Conservation (phyloP, 2,113 vertebrate genomes). For the Hemicordylus capensis region DNA sequence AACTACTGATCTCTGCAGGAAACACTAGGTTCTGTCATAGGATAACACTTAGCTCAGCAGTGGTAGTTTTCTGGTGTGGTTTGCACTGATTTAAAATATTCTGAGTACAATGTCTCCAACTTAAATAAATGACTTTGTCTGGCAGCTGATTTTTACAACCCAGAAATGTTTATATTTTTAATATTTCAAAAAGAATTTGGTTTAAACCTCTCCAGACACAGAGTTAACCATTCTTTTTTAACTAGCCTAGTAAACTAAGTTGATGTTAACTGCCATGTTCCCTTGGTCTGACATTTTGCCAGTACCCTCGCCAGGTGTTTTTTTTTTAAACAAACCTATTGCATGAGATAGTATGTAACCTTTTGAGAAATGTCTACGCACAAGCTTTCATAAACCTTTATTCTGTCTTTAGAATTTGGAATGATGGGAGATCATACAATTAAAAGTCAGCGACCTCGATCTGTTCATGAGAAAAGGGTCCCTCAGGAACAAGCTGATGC, state of each 20-base stretch:
- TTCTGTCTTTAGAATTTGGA: conserved; percentile 99
- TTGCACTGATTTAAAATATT: conserved; percentile 56
- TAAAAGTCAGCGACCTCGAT: conserved; percentile 99
- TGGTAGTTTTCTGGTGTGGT: conserved; percentile 63
- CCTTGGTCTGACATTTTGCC: conserved; percentile 60
- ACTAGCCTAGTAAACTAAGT: conserved; percentile 67
- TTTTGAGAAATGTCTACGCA: conserved; percentile 86
- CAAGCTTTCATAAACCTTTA: conserved; percentile 99
- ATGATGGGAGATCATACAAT: conserved; percentile 99
- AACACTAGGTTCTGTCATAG: conserved; percentile 31
- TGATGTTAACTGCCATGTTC: conserved; percentile 66
- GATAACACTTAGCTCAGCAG: conserved; percentile 54
- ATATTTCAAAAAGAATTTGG: conserved; percentile 47
- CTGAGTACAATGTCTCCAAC: conserved; percentile 55
- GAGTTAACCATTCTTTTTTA: conserved; percentile 62
- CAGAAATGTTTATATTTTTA: conserved; percentile 62
- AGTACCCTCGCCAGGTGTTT: conserved; percentile 69
- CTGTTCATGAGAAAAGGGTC: conserved; percentile 99
- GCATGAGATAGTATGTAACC: conserved; percentile 85
- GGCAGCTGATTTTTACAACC: conserved; percentile 57
- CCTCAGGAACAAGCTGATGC: conserved; percentile 99
- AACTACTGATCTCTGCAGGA: conserved; percentile 40
- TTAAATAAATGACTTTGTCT: conserved; percentile 58
- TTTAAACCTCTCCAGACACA: conserved; percentile 61
- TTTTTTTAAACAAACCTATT: conserved; percentile 77